These are phyloP conservation scores for Cheilosia soror DNA, from an alignment of 2,888 invertebrate species.

Conservation along the genomic window DNA sequence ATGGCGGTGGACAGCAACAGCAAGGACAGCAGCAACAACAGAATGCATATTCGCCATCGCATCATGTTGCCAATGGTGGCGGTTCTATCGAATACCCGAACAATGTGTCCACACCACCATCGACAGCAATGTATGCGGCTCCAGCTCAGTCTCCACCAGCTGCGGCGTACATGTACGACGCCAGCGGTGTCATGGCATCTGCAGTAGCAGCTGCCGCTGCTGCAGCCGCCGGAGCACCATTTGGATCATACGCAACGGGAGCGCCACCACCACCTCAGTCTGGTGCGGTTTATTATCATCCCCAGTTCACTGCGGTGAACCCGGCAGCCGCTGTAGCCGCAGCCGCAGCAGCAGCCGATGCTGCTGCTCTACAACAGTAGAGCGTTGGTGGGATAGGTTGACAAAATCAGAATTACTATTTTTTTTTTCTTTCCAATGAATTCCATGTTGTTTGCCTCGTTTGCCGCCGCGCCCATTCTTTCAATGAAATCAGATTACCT, in stretches of 20 bases:
- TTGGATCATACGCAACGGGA: conserved; percentile 77
- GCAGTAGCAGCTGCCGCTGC: conserved; percentile 81
- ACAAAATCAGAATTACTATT: conserved; percentile 60
- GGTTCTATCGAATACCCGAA: conserved; percentile 79
- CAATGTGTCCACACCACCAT: conserved; percentile 79
- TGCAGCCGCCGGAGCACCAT: conserved; percentile 80
- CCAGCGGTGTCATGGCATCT: conserved; percentile 81
- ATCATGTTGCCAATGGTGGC: conserved; percentile 78
- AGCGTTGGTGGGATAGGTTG: conserved; percentile 77
- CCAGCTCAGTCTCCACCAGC: conserved; percentile 82
- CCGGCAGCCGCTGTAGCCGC: conserved; percentile 77
- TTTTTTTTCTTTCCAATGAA: conserved; percentile 67
- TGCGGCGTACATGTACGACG: conserved; percentile 82
- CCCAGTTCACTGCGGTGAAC: conserved; percentile 63
- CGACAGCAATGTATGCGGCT: conserved; percentile 79
- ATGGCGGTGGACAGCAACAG: conserved; percentile 77
- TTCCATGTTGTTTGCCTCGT: conserved; percentile 74
- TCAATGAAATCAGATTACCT: conserved; percentile 69
- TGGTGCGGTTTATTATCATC: conserved; percentile 70
- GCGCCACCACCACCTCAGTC: conserved; percentile 79
- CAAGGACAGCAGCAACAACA: conserved; percentile 78
- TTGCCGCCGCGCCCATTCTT: conserved; percentile 57
- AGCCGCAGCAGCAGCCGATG: conserved; percentile 76
- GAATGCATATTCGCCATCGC: conserved; percentile 78
- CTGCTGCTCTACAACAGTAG: conserved; percentile 79